Conservation (phyloP, 2,797 vertebrate species). For the Cichlasoma orientale region DNA sequence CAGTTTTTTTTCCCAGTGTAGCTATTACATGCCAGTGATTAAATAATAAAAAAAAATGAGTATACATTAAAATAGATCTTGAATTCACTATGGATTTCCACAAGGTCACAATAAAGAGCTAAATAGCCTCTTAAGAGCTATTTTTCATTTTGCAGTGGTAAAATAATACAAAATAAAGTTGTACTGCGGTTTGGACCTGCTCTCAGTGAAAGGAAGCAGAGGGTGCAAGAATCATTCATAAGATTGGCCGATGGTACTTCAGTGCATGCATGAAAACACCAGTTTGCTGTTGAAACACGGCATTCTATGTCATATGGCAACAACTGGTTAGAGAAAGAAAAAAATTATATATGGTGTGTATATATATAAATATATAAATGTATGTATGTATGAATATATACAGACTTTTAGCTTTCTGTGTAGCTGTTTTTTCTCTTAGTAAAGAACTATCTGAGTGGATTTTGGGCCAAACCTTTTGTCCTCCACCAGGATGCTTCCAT, state of each 20-base stretch:
- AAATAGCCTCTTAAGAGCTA: not conserved
- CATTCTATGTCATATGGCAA: not conserved
- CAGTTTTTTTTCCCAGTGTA: not conserved
- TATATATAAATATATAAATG: no score
- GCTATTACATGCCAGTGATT: not conserved
- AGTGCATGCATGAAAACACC: not conserved
- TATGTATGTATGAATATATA: no score
- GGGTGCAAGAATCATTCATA: not conserved
- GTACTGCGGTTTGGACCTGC: not conserved
- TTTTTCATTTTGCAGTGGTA: not conserved
- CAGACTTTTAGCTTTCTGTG: not conserved
- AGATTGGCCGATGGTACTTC: not conserved
- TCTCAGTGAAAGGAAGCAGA: not conserved
- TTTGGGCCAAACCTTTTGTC: constrained; percentile 65
- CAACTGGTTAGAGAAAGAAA: fast-evolving
- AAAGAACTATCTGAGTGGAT: not conserved
- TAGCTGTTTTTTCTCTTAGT: not conserved
- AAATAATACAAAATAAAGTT: not conserved
- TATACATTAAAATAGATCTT: not conserved
- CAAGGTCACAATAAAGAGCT: not conserved
- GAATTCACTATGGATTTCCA: not conserved
- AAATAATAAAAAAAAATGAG: not conserved
- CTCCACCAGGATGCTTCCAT: constrained; percentile 72
- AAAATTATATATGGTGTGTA: no score
- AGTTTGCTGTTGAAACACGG: not conserved